Percentiles rank a stretch among this genome's conserved stretches.
phyloP scores from a whole-genome alignment of 2,797 vertebrate genomes.

The Cynodonichthys magdalenae region DNA sequence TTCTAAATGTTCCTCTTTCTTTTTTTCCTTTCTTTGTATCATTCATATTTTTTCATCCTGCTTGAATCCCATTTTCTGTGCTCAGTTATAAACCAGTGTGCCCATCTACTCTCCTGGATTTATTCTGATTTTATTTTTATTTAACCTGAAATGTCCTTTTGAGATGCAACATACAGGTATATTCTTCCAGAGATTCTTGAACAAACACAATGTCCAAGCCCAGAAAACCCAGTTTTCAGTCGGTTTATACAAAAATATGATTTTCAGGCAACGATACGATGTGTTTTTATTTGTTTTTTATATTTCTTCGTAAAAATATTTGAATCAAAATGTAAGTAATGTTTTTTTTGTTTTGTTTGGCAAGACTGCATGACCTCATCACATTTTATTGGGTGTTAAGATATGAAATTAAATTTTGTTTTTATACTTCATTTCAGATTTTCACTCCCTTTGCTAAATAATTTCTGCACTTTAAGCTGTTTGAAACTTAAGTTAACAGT shows the following conservation, averaged over 20 bases:
- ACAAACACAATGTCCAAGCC: background rate
- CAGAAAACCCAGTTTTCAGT: slow-evolving; percentile 1
- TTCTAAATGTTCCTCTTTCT: no score
- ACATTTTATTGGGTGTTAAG: slow-evolving; percentile 3
- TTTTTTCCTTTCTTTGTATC: background rate
- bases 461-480: background rate
- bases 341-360: background rate
- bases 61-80: slow-evolving; percentile 26
- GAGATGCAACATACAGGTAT: no score
- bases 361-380: background rate
- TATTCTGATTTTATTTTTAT: background rate
- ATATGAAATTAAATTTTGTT: slow-evolving; percentile 1
- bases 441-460: background rate
- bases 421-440: background rate
- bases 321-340: background rate
- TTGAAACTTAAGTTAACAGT: no score
- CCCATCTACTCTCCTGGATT: slow-evolving; percentile 5
- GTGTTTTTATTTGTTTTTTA: background rate
- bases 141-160: no score
- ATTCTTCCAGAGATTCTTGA: no score
- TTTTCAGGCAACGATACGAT: background rate
- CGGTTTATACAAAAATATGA: background rate
- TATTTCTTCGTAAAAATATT: slow-evolving; percentile 7
- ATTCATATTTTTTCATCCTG: slow-evolving; percentile 50
- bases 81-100: background rate